Base-by-base conservation (phyloP, 2,113 vertebrate species). In the Synodontis membranacea region DNA sequence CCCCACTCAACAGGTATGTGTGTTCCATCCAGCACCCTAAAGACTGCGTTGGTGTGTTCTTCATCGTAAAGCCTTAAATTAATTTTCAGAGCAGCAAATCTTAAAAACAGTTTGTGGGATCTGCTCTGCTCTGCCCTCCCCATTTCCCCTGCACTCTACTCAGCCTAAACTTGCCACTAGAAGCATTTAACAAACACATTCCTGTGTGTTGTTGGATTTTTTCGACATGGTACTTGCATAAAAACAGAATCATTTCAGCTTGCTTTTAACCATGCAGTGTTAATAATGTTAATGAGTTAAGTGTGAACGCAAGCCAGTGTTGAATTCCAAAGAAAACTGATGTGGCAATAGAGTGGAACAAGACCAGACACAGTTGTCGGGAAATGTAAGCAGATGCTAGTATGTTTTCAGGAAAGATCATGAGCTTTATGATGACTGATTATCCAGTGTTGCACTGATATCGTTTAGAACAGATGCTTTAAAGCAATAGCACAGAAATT, bases 1-100 rank as follows among this genome's bases (percentile, higher is more conserved):
- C 89, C 0, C 92, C 94, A 12, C 94, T 98, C 25, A 99, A 98
- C 94, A 97, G 97, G 97, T 98, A 91, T 94, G 90, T 83, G 21
- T 1, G 0, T 48, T 4, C 75, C 28, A 50, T 31, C 28, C 75
- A 21, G 2, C 75, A 52, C 28, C n/a, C 12, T 48, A 9, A 78
- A 31, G 3, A 21, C 48, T 34, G 31, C 15, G 52, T 0, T 31
- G 3, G 0, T 8, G 21, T 52, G 6, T 79, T 46, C 23, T 11
- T 75, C 25, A 6, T 11, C 1, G 19, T 68, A 11, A 56, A 56
- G 54, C 54, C 19, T 56, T 56, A 5, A 12, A 12, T 68, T 0
- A 68, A n/a, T 62, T 62, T 62, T n/a, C 10, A 56, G 21, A 56
- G 6, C 54, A 56, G 2, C 19, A 19, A 56, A 56, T 23, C 21